phyloP scores from a whole-genome alignment of 2,888 invertebrate genomes.

The Brenthis daphne region DNA sequence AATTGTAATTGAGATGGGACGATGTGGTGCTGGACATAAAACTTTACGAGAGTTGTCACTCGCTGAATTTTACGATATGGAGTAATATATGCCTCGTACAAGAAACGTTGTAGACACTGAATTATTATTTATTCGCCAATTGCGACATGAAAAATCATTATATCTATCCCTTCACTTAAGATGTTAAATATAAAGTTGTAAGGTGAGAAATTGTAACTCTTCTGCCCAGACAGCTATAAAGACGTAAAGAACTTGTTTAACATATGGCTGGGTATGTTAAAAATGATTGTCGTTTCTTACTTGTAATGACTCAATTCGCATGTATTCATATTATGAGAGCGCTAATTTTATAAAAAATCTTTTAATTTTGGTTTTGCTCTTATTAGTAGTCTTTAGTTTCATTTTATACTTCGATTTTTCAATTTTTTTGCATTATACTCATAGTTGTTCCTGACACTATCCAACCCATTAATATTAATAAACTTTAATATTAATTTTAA shows the following conservation, averaged over 20 bases:
- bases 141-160: constrained; percentile 68
- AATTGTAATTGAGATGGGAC: constrained; percentile 77
- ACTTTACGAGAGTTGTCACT: constrained; percentile 76
- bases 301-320: constrained; percentile 25
- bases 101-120: constrained; percentile 66
- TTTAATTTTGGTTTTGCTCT: constrained; percentile 5
- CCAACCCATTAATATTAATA: no score
- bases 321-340: constrained; percentile 25
- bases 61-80: constrained; percentile 73
- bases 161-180: constrained; percentile 48
- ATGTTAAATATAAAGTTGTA: constrained; percentile 18
- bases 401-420: no score
- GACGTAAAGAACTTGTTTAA: constrained; percentile 26
- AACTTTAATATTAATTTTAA: no score
- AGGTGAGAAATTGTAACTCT: constrained; percentile 50
- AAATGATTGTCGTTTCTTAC: constrained; percentile 28
- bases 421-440: no score
- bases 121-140: constrained; percentile 72
- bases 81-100: constrained; percentile 71
- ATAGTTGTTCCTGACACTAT: no score
- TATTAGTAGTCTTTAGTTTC: no score
- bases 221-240: constrained; percentile 48
- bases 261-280: constrained; percentile 19
- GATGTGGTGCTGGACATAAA: constrained; percentile 68
- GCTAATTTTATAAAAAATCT: constrained; percentile 16